Evolutionary conservation across 2,113 vertebrate genomes (phyloP).

Genomic region (Eretmodus cyanostictus): DNA sequence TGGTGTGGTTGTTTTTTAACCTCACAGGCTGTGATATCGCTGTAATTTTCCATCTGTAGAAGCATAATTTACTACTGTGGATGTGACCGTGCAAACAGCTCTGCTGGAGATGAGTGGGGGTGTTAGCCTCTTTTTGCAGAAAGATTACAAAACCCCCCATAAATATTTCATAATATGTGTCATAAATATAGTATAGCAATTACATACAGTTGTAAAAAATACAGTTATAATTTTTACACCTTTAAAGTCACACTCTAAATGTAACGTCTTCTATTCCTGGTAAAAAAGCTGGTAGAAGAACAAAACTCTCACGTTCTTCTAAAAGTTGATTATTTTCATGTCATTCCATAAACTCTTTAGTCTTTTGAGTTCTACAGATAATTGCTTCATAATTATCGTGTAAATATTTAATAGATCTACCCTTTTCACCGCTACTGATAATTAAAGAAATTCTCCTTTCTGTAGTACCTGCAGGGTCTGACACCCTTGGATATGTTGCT

Average conservation of each 20-base stretch:
- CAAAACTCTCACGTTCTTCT: neutral
- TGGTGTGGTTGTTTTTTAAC: fast-evolving
- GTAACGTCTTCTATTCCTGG: neutral
- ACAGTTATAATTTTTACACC: too few relatives aligned
- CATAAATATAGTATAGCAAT: neutral
- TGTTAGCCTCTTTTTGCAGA: neutral
- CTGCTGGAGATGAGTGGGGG: neutral
- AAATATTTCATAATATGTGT: neutral
- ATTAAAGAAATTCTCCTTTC: neutral
- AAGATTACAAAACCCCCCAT: neutral
- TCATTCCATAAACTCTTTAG: neutral
- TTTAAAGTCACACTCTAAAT: neutral
- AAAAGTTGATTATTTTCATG: neutral
- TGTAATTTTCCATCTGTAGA: neutral
- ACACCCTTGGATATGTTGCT: neutral
- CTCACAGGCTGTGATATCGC: neutral
- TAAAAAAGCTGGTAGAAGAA: neutral
- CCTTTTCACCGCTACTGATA: neutral
- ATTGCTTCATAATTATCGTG: neutral
- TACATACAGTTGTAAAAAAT: too few relatives aligned
- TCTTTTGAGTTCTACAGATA: neutral
- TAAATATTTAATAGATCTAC: neutral
- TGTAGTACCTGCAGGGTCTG: neutral
- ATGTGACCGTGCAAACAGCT: neutral
- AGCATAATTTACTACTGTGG: neutral